These are phyloP conservation scores for Patella caerulea DNA, from an alignment of 2,888 invertebrate species.

Conservation along the genomic window DNA sequence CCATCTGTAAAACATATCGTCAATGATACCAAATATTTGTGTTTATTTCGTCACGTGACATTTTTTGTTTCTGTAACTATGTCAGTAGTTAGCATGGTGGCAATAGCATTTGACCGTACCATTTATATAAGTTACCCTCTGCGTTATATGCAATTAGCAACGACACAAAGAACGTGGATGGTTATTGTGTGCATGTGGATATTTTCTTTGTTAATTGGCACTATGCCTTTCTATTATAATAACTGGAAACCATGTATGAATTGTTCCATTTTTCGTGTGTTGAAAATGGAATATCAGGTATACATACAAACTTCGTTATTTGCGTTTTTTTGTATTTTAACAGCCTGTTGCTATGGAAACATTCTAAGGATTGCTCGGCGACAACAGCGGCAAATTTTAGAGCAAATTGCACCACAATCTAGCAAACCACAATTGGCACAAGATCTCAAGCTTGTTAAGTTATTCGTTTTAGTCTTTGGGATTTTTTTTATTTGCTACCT, in stretches of 20 bases:
- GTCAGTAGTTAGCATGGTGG: conserved; percentile 10
- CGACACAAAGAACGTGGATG: conserved; percentile 18
- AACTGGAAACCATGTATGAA: conserved; percentile 9
- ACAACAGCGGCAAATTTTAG: background rate
- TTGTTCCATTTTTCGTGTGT: conserved; percentile 21
- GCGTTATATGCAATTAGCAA: conserved; percentile 23
- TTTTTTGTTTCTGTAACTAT: conserved; percentile 2
- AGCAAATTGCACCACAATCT: background rate
- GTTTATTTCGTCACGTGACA: conserved; percentile 1
- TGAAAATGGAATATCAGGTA: conserved; percentile 24
- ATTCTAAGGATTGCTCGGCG: conserved; percentile 6
- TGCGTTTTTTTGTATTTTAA: conserved; percentile 13
- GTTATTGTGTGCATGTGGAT: conserved; percentile 24
- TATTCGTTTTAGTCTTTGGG: conserved; percentile 33
- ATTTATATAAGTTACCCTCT: conserved; percentile 28
- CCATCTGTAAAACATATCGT: background rate
- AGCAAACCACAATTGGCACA: background rate
- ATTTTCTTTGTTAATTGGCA: conserved; percentile 18
- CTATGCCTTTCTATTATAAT: conserved; percentile 26
- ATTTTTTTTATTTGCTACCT: conserved; percentile 33
- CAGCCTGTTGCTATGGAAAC: background rate
- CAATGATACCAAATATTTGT: conserved; percentile 14
- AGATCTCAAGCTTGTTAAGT: conserved; percentile 17
- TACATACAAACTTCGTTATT: conserved; percentile 25
- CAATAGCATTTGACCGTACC: conserved; percentile 13